Evolutionary conservation across 2,888 invertebrate genomes (phyloP), one percentile per base, ranked within the genome.

Genomic region (Eudemis profundana): DNA sequence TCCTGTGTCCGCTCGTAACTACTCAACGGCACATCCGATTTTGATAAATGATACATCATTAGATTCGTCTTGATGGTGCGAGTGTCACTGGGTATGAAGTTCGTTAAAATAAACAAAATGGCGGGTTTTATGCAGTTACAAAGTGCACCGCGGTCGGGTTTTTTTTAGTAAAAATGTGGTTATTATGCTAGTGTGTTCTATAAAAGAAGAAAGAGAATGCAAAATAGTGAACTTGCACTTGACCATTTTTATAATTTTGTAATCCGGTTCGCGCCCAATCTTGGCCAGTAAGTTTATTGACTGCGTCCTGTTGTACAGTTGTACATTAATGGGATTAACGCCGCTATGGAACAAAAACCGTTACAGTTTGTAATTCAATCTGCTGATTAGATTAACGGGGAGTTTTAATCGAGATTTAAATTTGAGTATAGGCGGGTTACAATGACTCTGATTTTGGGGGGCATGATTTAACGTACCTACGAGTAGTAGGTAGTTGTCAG

Each of bases 221-320:
- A 10, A 33, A 33, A 33, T 10, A 0, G 33, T 10, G 12, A 10
- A 0, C 33, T 0, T 1, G 33, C 10, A 33, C 10, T 33, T 33
- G 33, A 19, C 49, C 15, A 17, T 33, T 14, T 38, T 38, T 60
- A 50, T 49, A 8, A 27, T 27, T 60, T 49, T 21, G 7, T 44
- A 38, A n/a, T 61, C 27, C 38, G 15, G 49, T 42, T 49, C 17
- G 49, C 49, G 49, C 60, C 60, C 23, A 27, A 60, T 29, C 12
- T 23, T 23, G 10, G 29, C 49, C 42, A 42, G 14, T 29, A 27
- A 19, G 19, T 14, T 61, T 40, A 61, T 61, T 42, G 29, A 4
- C 42, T 33, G 29, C 42, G 4, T 61, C 42, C 60, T 40, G 40
- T 40, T 49, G 17, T 2, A 40, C 38, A 38, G 23, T 40, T 17